These are phyloP conservation scores for Proteles cristata DNA, from an alignment of 2,113 vertebrate species.

Conservation along the genomic window DNA sequence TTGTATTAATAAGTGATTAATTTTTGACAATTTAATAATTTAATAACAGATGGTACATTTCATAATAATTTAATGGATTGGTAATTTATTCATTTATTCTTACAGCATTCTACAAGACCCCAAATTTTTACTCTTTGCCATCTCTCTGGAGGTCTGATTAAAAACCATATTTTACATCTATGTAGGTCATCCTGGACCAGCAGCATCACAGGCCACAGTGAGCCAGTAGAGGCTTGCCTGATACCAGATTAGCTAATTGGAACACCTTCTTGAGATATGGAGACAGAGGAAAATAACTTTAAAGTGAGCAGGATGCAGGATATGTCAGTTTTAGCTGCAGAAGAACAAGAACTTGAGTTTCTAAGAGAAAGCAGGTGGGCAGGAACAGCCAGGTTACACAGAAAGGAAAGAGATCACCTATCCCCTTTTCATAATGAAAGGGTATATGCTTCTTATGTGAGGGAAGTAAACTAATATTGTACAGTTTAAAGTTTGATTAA, in stretches of 20 bases:
- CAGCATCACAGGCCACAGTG: background rate
- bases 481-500: background rate
- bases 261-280: constrained; percentile 1
- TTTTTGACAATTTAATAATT: background rate
- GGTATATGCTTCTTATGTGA: background rate
- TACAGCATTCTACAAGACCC: background rate
- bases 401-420: background rate
- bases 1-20: constrained; percentile 11
- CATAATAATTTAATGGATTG: background rate
- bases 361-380: background rate
- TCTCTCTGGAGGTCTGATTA: background rate
- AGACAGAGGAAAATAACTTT: constrained; percentile 16
- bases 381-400: background rate
- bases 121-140: background rate
- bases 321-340: background rate
- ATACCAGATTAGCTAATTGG: background rate
- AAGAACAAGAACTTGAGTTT: background rate
- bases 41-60: background rate
- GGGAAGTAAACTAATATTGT: constrained; percentile 4
- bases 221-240: background rate
- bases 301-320: background rate
- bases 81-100: background rate
- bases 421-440: background rate
- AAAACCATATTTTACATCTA: constrained; percentile 10
- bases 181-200: constrained; percentile 37